Evolutionary conservation across 2,797 vertebrate species (phyloP).

Genomic region (Petrocephalus schoutedeni): DNA sequence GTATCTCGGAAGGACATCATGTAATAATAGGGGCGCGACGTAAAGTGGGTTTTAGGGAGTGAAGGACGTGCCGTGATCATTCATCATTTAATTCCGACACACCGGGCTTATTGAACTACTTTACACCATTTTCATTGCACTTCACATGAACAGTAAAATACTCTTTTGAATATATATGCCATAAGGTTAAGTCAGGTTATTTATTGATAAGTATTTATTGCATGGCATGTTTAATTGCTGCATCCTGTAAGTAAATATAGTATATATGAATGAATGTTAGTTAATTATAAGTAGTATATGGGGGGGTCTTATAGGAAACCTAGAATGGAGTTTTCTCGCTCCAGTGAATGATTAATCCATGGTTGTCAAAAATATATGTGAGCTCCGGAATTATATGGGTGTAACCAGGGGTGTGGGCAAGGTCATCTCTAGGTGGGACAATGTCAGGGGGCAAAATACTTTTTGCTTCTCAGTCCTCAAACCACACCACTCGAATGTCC

Average conservation of each 20-base stretch:
- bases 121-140: neutral
- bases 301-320: neutral
- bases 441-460: too few relatives aligned
- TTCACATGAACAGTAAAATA: neutral
- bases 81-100: neutral
- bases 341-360: neutral
- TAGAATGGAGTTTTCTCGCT: neutral
- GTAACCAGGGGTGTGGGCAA: neutral
- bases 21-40: neutral
- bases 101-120: neutral
- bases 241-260: neutral
- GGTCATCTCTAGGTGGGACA: neutral
- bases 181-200: neutral
- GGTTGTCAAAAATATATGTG: neutral
- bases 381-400: neutral
- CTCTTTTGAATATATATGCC: neutral
- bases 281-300: neutral
- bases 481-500: too few relatives aligned
- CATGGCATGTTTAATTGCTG: neutral
- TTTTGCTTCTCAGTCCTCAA: too few relatives aligned
- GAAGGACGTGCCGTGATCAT: neutral
- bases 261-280: neutral
- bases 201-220: neutral
- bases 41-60: neutral
- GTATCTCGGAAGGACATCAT: neutral